phyloP scores from a whole-genome alignment of 2,797 vertebrate species.

The Chaetophractus vellerosus region DNA sequence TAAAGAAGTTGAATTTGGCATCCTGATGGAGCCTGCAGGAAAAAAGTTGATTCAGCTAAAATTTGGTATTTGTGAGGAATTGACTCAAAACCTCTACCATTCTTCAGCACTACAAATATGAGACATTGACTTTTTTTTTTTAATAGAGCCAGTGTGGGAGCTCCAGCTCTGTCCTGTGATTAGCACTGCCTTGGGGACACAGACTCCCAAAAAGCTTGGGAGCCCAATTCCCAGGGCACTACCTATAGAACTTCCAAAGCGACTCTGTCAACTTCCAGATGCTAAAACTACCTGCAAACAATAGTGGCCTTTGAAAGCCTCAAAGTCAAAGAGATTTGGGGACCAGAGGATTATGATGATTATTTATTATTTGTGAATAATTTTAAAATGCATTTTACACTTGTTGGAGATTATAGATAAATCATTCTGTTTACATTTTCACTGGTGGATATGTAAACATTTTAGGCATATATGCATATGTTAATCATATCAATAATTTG shows the following conservation, averaged over 20 bases:
- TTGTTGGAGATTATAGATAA: conserved; percentile 1
- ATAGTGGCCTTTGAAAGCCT: neutral
- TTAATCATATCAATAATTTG: conserved; percentile 41
- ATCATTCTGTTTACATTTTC: conserved; percentile 18
- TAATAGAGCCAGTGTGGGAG: neutral
- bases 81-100: conserved; percentile 29
- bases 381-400: conserved; percentile 17
- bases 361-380: neutral
- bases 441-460: neutral
- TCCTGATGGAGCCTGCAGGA: neutral
- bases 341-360: neutral
- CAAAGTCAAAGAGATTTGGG: conserved; percentile 36
- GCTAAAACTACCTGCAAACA: neutral
- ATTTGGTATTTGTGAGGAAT: neutral
- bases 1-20: neutral
- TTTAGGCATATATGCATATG: neutral
- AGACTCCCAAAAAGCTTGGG: neutral
- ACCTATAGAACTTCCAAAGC: neutral
- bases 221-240: neutral
- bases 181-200: neutral
- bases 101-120: conserved; percentile 1
- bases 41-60: neutral
- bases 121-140: neutral
- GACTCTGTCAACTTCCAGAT: conserved; percentile 21
- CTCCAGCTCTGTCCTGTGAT: neutral